Base-by-base conservation (phyloP, 2,888 invertebrate genomes). In the Phyto melanocephala region DNA sequence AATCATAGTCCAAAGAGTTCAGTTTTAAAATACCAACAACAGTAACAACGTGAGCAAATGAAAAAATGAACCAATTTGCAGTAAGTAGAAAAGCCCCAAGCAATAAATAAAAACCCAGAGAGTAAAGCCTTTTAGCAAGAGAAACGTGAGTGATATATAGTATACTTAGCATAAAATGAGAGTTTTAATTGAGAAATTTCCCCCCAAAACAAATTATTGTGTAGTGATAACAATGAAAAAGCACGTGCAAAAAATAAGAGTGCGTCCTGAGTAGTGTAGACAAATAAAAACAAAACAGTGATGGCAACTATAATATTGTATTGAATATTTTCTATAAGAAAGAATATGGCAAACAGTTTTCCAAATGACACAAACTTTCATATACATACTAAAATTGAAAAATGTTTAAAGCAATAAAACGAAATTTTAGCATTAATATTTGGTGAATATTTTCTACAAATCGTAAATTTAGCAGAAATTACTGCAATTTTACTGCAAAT, bases 171-270 rank as follows among this genome's bases (percentile, higher is more conserved):
- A 11, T 5, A 70, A 20, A 72, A 15, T 28, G 40, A 72, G 40
- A 50, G 47, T 2, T 15, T 15, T 28, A 13, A 17, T 13, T 45
- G 45, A 63, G 62, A 70, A 54, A 54, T 17, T 10, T 11, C 8
- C 13, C n/a, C 22, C 5, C n/a, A 40, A 28, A 45, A 11, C 28
- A 62, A 28, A 28, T 15, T 1, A 24, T 3, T 28, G 6, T 11
- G 45, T 52, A 45, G 60, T 67, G 42, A 60, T 68, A 67, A 74
- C 67, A 80, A 79, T 74, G 45, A 67, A 56, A 79, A 74, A 80
- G 72, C 79, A 80, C 79, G 72, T 80, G 79, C 67, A 68, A 67
- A 37, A 72, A 56, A 54, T 17, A 35, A 20, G 65, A 52, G 54
- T 35, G 71, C 15, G 15, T 28, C 2, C 35, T 42, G 17, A 47